phyloP scores from a whole-genome alignment of 2,888 invertebrate genomes.

The Leucophora obtusa region DNA sequence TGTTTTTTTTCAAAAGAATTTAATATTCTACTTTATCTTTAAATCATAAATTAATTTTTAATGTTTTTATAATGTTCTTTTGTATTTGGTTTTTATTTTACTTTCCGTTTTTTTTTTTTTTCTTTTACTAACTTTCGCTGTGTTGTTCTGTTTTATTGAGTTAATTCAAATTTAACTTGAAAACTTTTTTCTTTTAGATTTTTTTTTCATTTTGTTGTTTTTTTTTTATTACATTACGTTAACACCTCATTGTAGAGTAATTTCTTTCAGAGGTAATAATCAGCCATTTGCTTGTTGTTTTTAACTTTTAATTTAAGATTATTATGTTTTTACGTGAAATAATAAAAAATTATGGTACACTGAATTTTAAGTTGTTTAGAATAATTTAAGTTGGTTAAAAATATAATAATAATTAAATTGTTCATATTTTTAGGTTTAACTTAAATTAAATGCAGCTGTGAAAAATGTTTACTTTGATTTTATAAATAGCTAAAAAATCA shows the following conservation, averaged over 20 bases:
- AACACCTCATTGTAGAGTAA: constrained; percentile 48
- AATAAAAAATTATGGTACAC: not conserved
- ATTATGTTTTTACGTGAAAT: constrained; percentile 41
- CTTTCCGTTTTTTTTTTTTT: constrained; percentile 22
- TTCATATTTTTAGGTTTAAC: no score
- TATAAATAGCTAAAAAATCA: no score
- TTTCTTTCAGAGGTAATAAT: constrained; percentile 33
- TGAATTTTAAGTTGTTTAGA: not conserved
- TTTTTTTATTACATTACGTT: constrained; percentile 34
- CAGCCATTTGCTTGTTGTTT: constrained; percentile 33
- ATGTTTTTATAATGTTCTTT: constrained; percentile 60
- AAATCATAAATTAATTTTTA: constrained; percentile 64
- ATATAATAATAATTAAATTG: not conserved
- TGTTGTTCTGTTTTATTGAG: constrained; percentile 49
- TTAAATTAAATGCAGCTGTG: no score
- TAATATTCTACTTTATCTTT: constrained; percentile 12
- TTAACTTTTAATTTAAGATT: constrained; percentile 47
- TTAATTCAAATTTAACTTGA: constrained; percentile 63
- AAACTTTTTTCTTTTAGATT: constrained; percentile 56
- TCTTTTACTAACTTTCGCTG: not conserved
- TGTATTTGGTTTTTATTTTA: constrained; percentile 46
- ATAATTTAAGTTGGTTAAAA: not conserved
- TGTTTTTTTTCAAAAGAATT: not conserved
- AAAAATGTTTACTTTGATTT: no score
- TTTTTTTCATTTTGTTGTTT: constrained; percentile 27